These are phyloP conservation scores for Aptenodytes forsteri DNA, from an alignment of 2,113 vertebrate species.

Conservation along the genomic window DNA sequence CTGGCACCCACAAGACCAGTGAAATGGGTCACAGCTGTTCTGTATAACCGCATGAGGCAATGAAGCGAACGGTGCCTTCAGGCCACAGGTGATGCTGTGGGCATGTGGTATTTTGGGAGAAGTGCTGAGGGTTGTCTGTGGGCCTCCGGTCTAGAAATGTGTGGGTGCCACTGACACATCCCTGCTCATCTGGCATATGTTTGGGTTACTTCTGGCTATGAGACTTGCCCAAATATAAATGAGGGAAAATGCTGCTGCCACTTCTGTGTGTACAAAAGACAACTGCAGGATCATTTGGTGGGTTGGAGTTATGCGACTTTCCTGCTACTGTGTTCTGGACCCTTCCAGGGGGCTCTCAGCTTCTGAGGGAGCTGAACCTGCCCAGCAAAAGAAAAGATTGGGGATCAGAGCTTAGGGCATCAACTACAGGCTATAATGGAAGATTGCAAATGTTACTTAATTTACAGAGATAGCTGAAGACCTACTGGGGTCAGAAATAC, in stretches of 20 bases:
- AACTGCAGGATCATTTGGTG: neutral
- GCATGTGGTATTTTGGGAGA: neutral
- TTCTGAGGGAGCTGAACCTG: neutral
- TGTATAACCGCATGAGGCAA: neutral
- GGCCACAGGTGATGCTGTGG: neutral
- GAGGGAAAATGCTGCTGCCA: neutral
- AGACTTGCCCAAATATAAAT: neutral
- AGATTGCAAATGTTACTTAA: neutral
- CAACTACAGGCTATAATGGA: neutral
- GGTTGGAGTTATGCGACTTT: neutral
- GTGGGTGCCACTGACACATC: neutral
- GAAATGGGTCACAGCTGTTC: neutral
- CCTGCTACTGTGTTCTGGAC: neutral
- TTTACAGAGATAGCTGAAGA: neutral
- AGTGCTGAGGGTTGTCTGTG: neutral
- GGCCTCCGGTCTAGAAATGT: fast-evolving
- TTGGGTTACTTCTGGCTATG: neutral
- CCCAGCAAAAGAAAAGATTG: neutral
- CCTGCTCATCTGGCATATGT: neutral
- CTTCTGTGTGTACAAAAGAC: neutral
- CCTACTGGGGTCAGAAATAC: neutral
- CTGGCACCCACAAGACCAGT: neutral
- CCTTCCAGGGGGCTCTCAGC: neutral
- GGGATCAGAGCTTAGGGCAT: neutral
- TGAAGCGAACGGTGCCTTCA: neutral